Evolutionary conservation across 2,797 vertebrate species (phyloP), one percentile per base, ranked within the genome.

Genomic region (Echeneis naucrates): DNA sequence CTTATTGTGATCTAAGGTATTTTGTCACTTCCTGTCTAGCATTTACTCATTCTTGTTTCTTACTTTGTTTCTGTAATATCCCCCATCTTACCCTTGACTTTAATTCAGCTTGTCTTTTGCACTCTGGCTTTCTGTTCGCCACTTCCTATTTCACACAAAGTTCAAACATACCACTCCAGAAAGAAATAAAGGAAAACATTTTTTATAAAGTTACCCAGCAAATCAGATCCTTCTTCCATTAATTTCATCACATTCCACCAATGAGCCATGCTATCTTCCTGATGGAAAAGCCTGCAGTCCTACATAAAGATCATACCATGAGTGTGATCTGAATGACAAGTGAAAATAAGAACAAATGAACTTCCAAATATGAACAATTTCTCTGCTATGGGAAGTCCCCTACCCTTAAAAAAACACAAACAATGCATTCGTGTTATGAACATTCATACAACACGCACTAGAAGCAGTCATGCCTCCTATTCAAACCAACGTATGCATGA

Each of bases 11-110:
- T 48, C 44, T 63, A 32, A 42, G 45, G 19, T 61, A 17, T 60
- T 44, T 19, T 54, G 59, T 48, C 45, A 54, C 23, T 65, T 37
- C 14, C 26, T 60, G 38, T 70, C 56, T 59, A 63, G 17, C 52
- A 55, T 71, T 75, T 56, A 55, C 60, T 57, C 52, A 32, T 33
- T 75, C 70, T 59, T 40, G n/a, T n/a, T n/a, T 45, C 33, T 16
- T 19, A 51, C 27, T 24, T 54, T 61, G 19, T 62, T 84, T 77
- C n/a, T n/a, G n/a, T n/a, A n/a, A n/a, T n/a, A n/a, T n/a, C n/a
- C 17, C 40, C 16, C 2, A 42, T 16, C 14, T 42, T 42, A 14
- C 40, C 40, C 16, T 42, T 51, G 52, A 69, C 70, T 60, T 38
- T 52, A 37, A 55, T 63, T 23, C 10, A 2, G 44, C 38, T 26